These are phyloP conservation scores for Nibea albiflora DNA, from an alignment of 2,113 vertebrate genomes.

Conservation along the genomic window DNA sequence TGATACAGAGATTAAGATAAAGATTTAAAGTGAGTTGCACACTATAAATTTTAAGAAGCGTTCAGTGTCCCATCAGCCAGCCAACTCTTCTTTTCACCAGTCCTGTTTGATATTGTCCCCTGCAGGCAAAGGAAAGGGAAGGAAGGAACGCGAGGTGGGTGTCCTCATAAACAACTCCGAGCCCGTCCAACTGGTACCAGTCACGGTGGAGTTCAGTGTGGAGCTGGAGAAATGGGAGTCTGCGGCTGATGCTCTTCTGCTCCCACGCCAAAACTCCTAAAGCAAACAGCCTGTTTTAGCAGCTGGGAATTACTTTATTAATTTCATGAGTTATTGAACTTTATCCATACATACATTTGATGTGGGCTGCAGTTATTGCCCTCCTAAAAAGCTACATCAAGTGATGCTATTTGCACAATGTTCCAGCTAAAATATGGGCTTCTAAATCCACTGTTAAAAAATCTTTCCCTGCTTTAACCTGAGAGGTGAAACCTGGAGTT, in stretches of 20 bases:
- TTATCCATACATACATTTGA: too few species aligned
- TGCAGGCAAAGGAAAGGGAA: slow-evolving; percentile 76
- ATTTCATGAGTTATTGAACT: not conserved
- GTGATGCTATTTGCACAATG: too few species aligned
- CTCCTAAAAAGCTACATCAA: too few species aligned
- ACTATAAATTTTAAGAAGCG: not conserved
- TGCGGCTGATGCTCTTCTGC: slow-evolving; percentile 11
- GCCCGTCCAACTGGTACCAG: slow-evolving; percentile 36
- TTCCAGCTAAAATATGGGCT: too few species aligned
- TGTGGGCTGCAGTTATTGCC: too few species aligned
- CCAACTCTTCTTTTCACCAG: not conserved
- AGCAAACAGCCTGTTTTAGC: not conserved
- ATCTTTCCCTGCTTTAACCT: too few species aligned
- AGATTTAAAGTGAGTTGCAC: not conserved
- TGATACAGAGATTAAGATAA: not conserved
- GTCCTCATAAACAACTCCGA: not conserved
- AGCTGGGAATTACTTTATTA: not conserved
- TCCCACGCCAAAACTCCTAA: not conserved
- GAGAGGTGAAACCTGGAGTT: too few species aligned
- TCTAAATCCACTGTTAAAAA: too few species aligned
- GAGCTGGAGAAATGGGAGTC: slow-evolving; percentile 81
- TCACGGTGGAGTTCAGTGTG: slow-evolving; percentile 86
- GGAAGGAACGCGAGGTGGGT: not conserved
- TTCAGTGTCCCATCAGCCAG: not conserved
- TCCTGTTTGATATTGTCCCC: not conserved